Base-by-base conservation (phyloP, 2,888 invertebrate species). In the Thera britannica region DNA sequence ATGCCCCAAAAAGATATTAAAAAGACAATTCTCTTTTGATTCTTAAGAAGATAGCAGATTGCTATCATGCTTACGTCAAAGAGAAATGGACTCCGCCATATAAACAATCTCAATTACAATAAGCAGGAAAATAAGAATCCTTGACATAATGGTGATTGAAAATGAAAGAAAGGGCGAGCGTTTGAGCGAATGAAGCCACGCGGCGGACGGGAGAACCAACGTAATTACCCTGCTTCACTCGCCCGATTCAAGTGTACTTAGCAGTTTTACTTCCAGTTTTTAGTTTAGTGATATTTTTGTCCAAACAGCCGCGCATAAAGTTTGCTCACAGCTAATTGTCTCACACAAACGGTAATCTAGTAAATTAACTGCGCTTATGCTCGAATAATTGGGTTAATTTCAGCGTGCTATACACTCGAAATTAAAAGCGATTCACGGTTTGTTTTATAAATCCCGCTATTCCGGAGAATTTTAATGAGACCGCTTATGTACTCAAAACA, bases 351-450 rank as follows among this genome's bases (percentile, higher is more conserved):
- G 79, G 77, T 81, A 82, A 83, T 81, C 81, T 79, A 72, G 75
- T 78, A 80, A 84, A 83, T 83, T 80, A 80, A 83, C 80, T 81
- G 78, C 83, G 78, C 78, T 79, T 80, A 81, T 81, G 72, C 76
- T 72, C 66, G 70, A 70, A 72, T 80, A 81, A 79, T 77, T 79
- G 69, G 80, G 78, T 78, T 78, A 79, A 73, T 77, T 74, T 74
- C 58, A 70, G 67, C 72, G 76, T 74, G 71, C 70, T 75, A 46
- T 46, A 72, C 70, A 74, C 73, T 77, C 64, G 56, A 75, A 79
- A 79, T 79, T 76, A 78, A 79, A 75, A 75, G 61, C 68, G 72
- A 73, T 78, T 77, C 72, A 65, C 49, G 56, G 74, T 67, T 71
- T 72, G 71, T 71, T 74, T 72, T 65, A 67, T 62, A 68, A 70